Conservation (phyloP, 2,888 invertebrate genomes). For the Masnerella sp. region DNA sequence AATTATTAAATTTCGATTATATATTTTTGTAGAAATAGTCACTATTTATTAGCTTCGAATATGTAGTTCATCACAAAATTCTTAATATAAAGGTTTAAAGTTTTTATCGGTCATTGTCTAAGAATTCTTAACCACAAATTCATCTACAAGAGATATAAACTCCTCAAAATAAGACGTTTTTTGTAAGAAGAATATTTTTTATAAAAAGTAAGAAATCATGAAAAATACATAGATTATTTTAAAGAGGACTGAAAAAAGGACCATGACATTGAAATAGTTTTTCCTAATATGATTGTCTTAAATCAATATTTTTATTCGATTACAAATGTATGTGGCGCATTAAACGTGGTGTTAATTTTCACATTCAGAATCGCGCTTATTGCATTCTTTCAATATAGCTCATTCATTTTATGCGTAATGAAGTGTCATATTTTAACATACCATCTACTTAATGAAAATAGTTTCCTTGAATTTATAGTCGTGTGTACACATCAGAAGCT, state of each 20-base stretch:
- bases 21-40: no score
- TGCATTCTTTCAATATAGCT: conserved; percentile 59
- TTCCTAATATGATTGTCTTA: conserved; percentile 27
- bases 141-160: no score
- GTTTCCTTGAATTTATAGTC: conserved; percentile 58
- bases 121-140: no score
- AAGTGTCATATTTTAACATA: conserved; percentile 56
- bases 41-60: no score
- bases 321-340: conserved; percentile 33
- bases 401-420: conserved; percentile 58
- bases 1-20: no score
- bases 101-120: no score
- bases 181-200: no score
- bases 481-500: conserved; percentile 44
- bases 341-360: conserved; percentile 51
- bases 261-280: conserved; percentile 18
- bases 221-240: no score
- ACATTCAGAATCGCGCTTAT: conserved; percentile 57
- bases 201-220: no score
- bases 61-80: no score
- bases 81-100: no score
- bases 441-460: conserved; percentile 59
- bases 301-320: conserved; percentile 37
- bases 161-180: no score
- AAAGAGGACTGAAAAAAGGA: background rate